These are phyloP conservation scores for Volucella inanis DNA, from an alignment of 2,888 invertebrate genomes.

Conservation along the genomic window DNA sequence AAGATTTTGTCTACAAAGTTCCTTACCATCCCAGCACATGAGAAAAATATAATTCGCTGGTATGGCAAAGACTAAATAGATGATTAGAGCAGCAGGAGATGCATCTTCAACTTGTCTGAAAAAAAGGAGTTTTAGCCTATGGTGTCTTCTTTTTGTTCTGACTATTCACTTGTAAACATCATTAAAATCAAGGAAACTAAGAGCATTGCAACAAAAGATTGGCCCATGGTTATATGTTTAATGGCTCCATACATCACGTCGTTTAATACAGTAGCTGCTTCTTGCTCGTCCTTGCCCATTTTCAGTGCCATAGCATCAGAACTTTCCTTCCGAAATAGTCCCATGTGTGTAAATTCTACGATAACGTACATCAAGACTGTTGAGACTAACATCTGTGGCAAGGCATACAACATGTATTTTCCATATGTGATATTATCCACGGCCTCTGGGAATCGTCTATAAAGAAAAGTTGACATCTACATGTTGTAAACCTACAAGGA, in stretches of 20 bases:
- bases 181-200: background rate
- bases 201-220: slow-evolving; percentile 2
- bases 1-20: background rate
- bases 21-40: slow-evolving; percentile 54
- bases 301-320: slow-evolving; percentile 17
- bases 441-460: slow-evolving; percentile 34
- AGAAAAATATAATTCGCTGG: slow-evolving; percentile 26
- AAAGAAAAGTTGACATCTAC: background rate
- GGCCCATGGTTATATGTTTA: background rate
- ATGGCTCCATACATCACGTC: slow-evolving; percentile 1
- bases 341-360: slow-evolving; percentile 42
- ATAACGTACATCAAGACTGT: slow-evolving; percentile 19
- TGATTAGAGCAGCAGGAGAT: background rate
- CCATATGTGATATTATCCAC: slow-evolving; percentile 15
- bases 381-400: slow-evolving; percentile 20
- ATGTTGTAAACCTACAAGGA: background rate
- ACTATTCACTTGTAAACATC: slow-evolving; percentile 35
- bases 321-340: slow-evolving; percentile 53
- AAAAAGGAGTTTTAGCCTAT: background rate
- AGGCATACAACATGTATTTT: slow-evolving; percentile 5
- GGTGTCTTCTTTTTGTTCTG: too few species aligned
- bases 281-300: background rate
- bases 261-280: background rate
- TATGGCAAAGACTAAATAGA: slow-evolving; percentile 28
- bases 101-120: slow-evolving; percentile 22